These are phyloP conservation scores for Anguilla rostrata DNA, from an alignment of 2,113 vertebrate species.

Conservation along the genomic window DNA sequence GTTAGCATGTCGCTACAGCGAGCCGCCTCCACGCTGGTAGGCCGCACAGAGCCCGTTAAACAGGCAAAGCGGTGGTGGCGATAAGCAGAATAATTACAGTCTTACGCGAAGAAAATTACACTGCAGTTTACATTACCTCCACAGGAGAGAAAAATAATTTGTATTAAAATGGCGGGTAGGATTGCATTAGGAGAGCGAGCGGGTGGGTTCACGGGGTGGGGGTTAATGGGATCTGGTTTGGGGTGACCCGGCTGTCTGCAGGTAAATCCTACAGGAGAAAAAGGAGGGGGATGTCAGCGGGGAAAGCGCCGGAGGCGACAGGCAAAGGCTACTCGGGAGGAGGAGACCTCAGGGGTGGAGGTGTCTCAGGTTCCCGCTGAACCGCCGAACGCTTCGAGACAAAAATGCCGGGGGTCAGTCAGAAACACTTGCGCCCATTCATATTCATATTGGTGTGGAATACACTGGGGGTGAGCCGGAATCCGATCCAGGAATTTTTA, in stretches of 20 bases:
- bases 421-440: conserved; percentile 49
- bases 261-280: neutral
- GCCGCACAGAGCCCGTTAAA: no score
- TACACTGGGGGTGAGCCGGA: neutral
- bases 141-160: no score
- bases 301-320: neutral
- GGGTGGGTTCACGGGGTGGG: neutral
- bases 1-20: no score
- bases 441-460: conserved; percentile 40
- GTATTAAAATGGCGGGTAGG: no score
- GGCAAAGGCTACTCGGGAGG: conserved; percentile 20
- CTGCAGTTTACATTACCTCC: no score
- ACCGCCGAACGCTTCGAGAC: neutral
- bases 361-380: conserved; percentile 52
- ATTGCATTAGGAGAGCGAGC: no score
- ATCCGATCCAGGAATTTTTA: neutral
- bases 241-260: no score
- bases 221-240: neutral
- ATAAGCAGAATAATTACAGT: no score
- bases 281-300: neutral
- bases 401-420: conserved; percentile 40
- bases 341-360: conserved; percentile 35
- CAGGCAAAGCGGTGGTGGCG: no score
- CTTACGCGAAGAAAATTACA: no score
- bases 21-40: no score